Evolutionary conservation across 2,113 vertebrate genomes (phyloP).

Genomic region (Paradisaea rubra): DNA sequence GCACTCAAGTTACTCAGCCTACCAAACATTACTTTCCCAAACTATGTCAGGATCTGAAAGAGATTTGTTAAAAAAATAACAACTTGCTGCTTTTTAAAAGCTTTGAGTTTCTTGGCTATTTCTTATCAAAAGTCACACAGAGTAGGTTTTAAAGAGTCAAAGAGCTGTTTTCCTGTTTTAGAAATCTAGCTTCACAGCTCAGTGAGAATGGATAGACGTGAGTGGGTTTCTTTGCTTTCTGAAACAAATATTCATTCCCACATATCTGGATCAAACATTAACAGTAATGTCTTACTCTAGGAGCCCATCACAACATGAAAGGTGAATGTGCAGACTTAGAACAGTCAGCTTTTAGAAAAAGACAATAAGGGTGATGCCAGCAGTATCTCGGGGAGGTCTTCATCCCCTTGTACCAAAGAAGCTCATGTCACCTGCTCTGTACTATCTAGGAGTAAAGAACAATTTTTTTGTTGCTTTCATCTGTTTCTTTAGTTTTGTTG

Average conservation of each 20-base stretch:
- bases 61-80: background rate
- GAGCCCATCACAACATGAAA: background rate
- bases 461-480: background rate
- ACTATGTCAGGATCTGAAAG: background rate
- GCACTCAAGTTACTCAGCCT: background rate
- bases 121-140: background rate
- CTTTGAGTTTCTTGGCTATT: background rate
- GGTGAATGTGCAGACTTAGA: background rate
- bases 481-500: background rate
- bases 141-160: background rate
- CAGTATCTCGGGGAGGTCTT: background rate
- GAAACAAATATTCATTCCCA: conserved; percentile 37
- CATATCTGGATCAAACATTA: conserved; percentile 43
- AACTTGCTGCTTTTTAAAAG: background rate
- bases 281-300: background rate
- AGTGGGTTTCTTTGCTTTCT: conserved; percentile 2
- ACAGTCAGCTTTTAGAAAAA: background rate
- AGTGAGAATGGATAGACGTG: conserved; percentile 7
- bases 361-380: background rate
- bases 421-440: background rate
- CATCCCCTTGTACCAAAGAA: background rate
- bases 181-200: conserved; percentile 21
- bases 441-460: background rate
- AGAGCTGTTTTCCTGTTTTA: background rate
- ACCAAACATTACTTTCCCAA: background rate